Evolutionary conservation across 2,113 vertebrate species (phyloP), one percentile per base, ranked within the genome.

Genomic region (Phylloscopus trochilus): DNA sequence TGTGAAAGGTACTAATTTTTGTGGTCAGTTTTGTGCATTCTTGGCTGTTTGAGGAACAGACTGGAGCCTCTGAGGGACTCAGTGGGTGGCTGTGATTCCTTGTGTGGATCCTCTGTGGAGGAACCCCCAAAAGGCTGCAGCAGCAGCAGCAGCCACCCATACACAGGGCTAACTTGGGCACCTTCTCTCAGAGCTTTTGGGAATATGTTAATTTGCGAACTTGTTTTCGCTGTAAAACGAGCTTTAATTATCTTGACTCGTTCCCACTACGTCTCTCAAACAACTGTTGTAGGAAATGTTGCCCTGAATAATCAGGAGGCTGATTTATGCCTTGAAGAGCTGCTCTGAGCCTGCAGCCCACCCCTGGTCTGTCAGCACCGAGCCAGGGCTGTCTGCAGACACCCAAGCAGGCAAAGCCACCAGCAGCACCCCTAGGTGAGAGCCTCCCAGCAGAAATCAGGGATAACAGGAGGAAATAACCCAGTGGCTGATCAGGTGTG

Each of bases 201-300:
- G 82, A 76, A 59, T 66, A 75, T 66, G 67, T 83, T 91, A 78
- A 89, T 94, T 76, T 72, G 62, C 51, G 87, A 84, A 84, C 91
- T 92, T 44, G 82, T 49, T 94, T 89, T 91, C 95, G 74, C 91
- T 83, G 78, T 90, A 76, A 82, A 95, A 89, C 74, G 70, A 83
- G 84, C 87, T 87, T 87, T 87, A 53, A 67, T 86, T 92, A 85
- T 92, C 92, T 96, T 87, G 76, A 52, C 76, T 88, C 35, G 63
- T 94, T 95, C 94, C 93, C 83, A 90, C 82, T 52, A 10, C 58
- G 67, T 91, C 31, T 92, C 76, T 91, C 77, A 82, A 55, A 89
- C 89, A 37, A 53, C 68, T 84, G 66, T 69, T 85, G 52, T 55
- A 76, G 79, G 91, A 72, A 74, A 59, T 15, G 33, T 35, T 79